These are phyloP conservation scores for Galeruca laticollis DNA, from an alignment of 2,888 invertebrate species.

Conservation along the genomic window DNA sequence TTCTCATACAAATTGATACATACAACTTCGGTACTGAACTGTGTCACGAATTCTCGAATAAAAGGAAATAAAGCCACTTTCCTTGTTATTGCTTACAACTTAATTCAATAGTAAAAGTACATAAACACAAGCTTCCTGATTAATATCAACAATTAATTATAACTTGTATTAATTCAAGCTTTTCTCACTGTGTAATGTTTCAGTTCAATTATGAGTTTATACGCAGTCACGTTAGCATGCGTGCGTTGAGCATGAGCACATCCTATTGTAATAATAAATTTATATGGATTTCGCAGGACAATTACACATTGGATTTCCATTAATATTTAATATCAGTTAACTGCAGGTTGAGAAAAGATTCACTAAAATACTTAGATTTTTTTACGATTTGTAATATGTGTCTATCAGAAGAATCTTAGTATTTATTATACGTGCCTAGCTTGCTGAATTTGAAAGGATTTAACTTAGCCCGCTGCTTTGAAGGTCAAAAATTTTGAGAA, in stretches of 20 bases:
- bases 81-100: not conserved
- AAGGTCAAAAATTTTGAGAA: no score
- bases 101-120: not conserved
- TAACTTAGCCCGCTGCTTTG: no score
- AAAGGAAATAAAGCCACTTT: no score
- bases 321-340: not conserved
- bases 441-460: no score
- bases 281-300: not conserved
- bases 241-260: not conserved
- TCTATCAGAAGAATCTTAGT: no score
- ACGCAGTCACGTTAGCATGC: slow-evolving; percentile 10
- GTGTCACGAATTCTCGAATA: no score
- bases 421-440: no score
- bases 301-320: not conserved
- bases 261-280: slow-evolving; percentile 6
- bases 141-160: not conserved
- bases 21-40: no score
- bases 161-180: not conserved
- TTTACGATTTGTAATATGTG: no score
- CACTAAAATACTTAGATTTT: no score
- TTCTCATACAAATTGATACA: no score
- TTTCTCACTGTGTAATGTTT: not conserved
- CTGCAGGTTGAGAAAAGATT: not conserved
- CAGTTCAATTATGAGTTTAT: not conserved
- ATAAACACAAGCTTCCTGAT: not conserved